Percentiles rank a stretch among this genome's conserved stretches.
These are phyloP conservation scores for Anoplius nigerrimus DNA, from an alignment of 2,888 invertebrate species.

Conservation along the genomic window DNA sequence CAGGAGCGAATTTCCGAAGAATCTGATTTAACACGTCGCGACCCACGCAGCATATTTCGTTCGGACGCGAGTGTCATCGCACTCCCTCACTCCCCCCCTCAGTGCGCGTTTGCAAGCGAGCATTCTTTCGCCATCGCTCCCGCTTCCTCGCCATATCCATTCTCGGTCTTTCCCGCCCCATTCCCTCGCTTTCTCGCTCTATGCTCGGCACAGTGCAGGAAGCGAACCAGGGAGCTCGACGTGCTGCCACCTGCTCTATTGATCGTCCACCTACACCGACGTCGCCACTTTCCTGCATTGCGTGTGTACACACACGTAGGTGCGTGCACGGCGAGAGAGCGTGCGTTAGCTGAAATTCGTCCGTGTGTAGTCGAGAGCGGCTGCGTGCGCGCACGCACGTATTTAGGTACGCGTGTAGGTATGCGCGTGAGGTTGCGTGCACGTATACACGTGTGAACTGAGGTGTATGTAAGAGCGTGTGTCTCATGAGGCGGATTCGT, in stretches of 20 bases:
- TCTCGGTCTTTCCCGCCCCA: not conserved
- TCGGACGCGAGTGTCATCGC: not conserved
- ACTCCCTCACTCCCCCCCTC: not conserved
- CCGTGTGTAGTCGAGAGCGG: no score
- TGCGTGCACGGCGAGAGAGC: no score
- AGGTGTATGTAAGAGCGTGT: not conserved
- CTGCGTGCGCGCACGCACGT: no score
- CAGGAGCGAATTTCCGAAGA: no score
- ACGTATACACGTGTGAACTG: not conserved
- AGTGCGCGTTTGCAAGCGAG: no score
- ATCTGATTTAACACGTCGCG: no score
- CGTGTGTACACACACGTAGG: slow-evolving; percentile 31
- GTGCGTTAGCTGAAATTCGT: no score
- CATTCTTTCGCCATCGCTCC: not conserved
- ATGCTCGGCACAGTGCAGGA: slow-evolving; percentile 60
- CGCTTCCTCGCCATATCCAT: not conserved
- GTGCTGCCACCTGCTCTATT: slow-evolving; percentile 72
- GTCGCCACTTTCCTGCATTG: slow-evolving; percentile 39
- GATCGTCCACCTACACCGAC: slow-evolving; percentile 61
- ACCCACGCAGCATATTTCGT: not conserved
- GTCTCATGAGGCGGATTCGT: slow-evolving; percentile 4
- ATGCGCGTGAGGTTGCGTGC: not conserved
- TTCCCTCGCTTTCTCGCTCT: slow-evolving; percentile 3
- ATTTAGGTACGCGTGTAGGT: no score
- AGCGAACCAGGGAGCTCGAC: slow-evolving; percentile 66